phyloP scores from a whole-genome alignment of 2,113 vertebrate genomes.

The Erinaceus europaeus region DNA sequence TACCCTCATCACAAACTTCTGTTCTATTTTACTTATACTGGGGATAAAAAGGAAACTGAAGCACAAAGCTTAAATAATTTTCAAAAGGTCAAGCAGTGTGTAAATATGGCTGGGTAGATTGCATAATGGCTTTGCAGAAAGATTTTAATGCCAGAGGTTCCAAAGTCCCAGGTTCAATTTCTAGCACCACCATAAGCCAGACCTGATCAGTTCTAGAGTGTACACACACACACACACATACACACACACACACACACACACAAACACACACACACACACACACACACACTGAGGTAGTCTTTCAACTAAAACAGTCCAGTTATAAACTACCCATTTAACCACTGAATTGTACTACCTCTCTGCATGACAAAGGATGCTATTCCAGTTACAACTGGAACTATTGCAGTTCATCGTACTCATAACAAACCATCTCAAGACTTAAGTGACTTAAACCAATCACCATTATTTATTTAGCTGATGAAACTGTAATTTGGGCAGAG shows the following conservation, averaged over 20 bases:
- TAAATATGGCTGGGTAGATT: not conserved
- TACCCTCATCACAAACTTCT: not conserved
- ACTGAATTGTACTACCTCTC: not conserved
- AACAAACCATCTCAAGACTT: not conserved
- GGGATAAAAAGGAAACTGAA: not conserved
- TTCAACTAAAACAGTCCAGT: not conserved
- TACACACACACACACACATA: too few relatives aligned
- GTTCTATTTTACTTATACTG: not conserved
- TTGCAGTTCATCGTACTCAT: not conserved
- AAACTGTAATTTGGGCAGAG: not conserved
- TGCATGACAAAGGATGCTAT: not conserved
- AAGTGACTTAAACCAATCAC: not conserved
- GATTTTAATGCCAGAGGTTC: too few relatives aligned
- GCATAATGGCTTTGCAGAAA: too few relatives aligned
- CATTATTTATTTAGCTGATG: not conserved
- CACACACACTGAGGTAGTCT: not conserved
- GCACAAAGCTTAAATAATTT: not conserved
- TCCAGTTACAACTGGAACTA: not conserved
- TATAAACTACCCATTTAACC: not conserved
- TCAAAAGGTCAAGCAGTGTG: not conserved
- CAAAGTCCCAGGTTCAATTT: too few relatives aligned
- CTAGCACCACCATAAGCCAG: too few relatives aligned
- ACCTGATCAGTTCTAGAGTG: too few relatives aligned
- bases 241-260: too few relatives aligned
- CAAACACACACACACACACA: too few relatives aligned